Evolutionary conservation across 2,797 vertebrate species (phyloP), one percentile per base, ranked within the genome.

Genomic region (Acridotheres tristis): DNA sequence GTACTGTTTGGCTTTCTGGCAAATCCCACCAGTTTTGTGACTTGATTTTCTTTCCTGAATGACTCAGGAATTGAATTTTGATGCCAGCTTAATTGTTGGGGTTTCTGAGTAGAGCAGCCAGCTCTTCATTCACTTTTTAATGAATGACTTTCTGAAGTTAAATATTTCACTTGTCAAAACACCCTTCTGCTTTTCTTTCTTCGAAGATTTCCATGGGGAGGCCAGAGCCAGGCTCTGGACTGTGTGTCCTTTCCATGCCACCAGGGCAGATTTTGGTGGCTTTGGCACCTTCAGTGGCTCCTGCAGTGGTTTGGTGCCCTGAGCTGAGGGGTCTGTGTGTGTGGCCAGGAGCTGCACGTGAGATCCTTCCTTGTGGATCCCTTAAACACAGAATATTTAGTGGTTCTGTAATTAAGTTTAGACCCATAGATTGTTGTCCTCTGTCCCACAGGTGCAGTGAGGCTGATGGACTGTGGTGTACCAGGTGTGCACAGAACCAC

Each of bases 381-480:
- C 51, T 13, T 26, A 11, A 16, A 8, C 14, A 29, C 34, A 47
- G 40, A 25, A 8, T 3, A 1, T 3, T 9, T 5, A 29, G 7
- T 40, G 40, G 29, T 11, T 30, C 53, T n/a, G 4, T 13, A 18
- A 21, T 12, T 7, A 10, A 29, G 5, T 53, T 61, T 27, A n/a
- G 81, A 65, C 43, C 32, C 29, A 3, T 16, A 2, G 15, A 1
- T 26, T 10, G 1, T 57, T 91, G 54, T 62, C 45, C 38, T 25
- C 30, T 23, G 14, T 11, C 40, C 45, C 27, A 3, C 14, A 7
- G 17, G 27, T 5, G 5, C 16, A 13, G 3, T 0, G n/a, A 5
- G 23, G 43, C 32, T 40, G 30, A 18, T 4, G 51, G 47, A 10
- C 20, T 13, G 3, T 7, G 34, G 5, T 45, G 18, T 5, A 9